A percentile compares a stretch with the other conserved stretches of the same genome.
Conservation (phyloP, 2,888 invertebrate species). For the Ophion slaviceki region DNA sequence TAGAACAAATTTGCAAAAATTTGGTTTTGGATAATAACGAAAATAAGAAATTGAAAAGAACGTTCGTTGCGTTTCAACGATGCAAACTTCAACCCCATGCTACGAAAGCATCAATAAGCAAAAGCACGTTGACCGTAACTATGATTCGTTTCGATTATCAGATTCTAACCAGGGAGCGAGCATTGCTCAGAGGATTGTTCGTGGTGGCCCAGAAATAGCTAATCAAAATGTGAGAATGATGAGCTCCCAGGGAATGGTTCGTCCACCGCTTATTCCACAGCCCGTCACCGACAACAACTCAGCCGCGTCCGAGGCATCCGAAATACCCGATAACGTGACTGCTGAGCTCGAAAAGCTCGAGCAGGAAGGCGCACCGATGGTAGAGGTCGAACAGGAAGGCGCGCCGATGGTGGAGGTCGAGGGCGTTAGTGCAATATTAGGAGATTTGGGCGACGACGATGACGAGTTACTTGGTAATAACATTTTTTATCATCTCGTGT, state of each 20-base stretch:
- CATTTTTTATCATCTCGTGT: not conserved
- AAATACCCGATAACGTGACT: conserved; percentile 88
- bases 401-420: conserved; percentile 86
- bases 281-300: conserved; percentile 76
- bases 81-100: too few relatives aligned
- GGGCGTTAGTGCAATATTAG: conserved; percentile 91
- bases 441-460: conserved; percentile 93
- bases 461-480: conserved; percentile 90
- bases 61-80: too few relatives aligned
- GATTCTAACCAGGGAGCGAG: conserved; percentile 77
- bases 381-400: conserved; percentile 87
- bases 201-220: conserved; percentile 76
- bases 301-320: conserved; percentile 83
- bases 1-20: too few relatives aligned
- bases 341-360: conserved; percentile 89
- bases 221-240: conserved; percentile 79
- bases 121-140: not conserved
- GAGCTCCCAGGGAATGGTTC: conserved; percentile 74
- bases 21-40: too few relatives aligned
- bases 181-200: conserved; percentile 78
- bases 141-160: conserved; percentile 54
- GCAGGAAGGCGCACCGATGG: conserved; percentile 87
- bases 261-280: conserved; percentile 77
- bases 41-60: too few relatives aligned
- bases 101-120: not conserved